Evolutionary conservation across 1,140 invertebrate species (phyloP).

Genomic region (Magallana ariakensis): DNA sequence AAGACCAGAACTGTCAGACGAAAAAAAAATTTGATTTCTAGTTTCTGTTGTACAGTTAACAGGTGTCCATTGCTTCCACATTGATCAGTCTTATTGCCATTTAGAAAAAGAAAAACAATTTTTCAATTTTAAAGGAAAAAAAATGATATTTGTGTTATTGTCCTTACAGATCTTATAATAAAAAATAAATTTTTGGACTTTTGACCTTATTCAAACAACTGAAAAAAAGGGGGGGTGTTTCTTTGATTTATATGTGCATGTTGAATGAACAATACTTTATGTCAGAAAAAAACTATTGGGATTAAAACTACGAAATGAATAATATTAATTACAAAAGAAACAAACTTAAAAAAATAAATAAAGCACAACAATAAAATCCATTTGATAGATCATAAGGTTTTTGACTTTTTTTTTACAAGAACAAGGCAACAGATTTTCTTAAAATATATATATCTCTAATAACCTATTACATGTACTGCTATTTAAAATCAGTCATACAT

Average conservation of each 20-base stretch:
- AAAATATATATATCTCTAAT: constrained; percentile 8
- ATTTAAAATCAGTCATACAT: too few species aligned
- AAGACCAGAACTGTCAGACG: too few species aligned
- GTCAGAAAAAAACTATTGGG: neutral
- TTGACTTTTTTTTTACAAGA: neutral
- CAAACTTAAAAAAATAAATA: constrained; percentile 38
- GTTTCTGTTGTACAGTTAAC: too few species aligned
- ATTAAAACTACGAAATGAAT: constrained; percentile 18
- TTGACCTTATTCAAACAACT: neutral
- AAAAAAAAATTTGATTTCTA: too few species aligned
- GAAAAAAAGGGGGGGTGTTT: neutral
- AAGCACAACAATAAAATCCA: constrained; percentile 27
- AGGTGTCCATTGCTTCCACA: too few species aligned
- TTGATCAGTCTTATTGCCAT: too few species aligned
- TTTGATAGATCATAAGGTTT: neutral
- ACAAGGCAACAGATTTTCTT: neutral
- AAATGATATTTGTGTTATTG: too few species aligned
- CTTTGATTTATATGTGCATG: neutral
- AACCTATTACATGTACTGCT: too few species aligned
- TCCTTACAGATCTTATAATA: too few species aligned
- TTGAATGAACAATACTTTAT: neutral
- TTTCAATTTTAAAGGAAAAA: too few species aligned
- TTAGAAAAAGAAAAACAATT: too few species aligned
- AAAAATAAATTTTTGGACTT: too few species aligned
- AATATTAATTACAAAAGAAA: constrained; percentile 19